These are phyloP conservation scores for Zaprionus capensis DNA, from an alignment of 1,140 invertebrate species.

Conservation along the genomic window DNA sequence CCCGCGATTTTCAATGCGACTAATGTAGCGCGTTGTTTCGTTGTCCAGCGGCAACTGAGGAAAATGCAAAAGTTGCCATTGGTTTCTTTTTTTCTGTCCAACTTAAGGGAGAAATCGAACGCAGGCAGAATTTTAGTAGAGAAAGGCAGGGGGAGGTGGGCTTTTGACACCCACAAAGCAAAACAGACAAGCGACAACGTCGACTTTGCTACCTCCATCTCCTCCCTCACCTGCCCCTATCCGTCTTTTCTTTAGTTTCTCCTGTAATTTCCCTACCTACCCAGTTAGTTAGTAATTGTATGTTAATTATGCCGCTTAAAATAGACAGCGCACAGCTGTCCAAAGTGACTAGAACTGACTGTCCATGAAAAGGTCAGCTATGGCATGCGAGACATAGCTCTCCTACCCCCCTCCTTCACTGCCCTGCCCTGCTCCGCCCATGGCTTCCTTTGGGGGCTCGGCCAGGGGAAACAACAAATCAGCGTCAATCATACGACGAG, in stretches of 20 bases:
- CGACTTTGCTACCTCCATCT: constrained; percentile 4
- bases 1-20: constrained; percentile 13
- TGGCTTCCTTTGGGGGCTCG: constrained; percentile 13
- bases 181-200: neutral
- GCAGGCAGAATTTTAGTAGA: constrained; percentile 4
- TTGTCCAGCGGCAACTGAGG: constrained; percentile 70
- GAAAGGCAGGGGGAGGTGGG: neutral
- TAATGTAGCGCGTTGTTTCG: constrained; percentile 52
- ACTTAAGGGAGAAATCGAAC: constrained; percentile 18
- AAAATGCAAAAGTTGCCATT: constrained; percentile 61
- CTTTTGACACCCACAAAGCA: neutral
- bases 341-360: constrained; percentile 23
- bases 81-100: constrained; percentile 41
- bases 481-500: constrained; percentile 71
- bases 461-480: constrained; percentile 71
- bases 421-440: neutral
- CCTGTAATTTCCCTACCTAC: constrained; percentile 14
- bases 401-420: neutral
- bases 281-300: constrained; percentile 60
- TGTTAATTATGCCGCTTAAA: constrained; percentile 72
- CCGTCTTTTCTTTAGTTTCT: constrained; percentile 14
- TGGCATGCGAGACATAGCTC: constrained; percentile 2
- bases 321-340: constrained; percentile 39
- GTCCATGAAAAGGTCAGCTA: constrained; percentile 26
- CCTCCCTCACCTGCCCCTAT: neutral